Evolutionary conservation across 2,888 invertebrate species (phyloP), one percentile per base, ranked within the genome.

Genomic region (Dryomyza anilis): DNA sequence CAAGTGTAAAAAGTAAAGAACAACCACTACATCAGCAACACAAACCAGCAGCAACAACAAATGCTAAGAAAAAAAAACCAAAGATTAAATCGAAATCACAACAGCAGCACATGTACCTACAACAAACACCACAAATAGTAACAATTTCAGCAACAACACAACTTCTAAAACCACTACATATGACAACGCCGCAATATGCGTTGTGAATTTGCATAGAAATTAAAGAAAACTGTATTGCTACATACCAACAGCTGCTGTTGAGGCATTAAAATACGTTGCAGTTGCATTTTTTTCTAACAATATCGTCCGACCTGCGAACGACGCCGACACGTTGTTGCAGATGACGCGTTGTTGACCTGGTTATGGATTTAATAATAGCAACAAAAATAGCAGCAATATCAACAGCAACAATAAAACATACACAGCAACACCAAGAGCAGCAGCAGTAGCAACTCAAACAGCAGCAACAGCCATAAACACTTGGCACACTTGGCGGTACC

Each of bases 341-440:
- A n/a, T n/a, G n/a, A n/a, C n/a, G n/a, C n/a, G 36, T 56, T 39
- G 39, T 56, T 56, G 56, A 56, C 56, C 56, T 8, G 56, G 36
- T 39, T 56, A 23, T 56, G 56, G 36, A 16, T 16, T 52, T 52
- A 52, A 27, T 52, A 29, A 16, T 27, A 57, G 29, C 23, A 45
- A 23, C 14, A 48, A 23, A 7, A 48, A 48, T 14, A 48, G 23
- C 19, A 7, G n/a, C 50, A 25, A 19, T 14, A 50, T 4, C 50
- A n/a, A 50, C 25, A 27, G 25, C 27, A 4, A 52, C 27, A 52
- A 12, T n/a, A n/a, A n/a, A n/a, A n/a, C n/a, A n/a, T n/a, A n/a
- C n/a, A n/a, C 29, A 23, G 16, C 29, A 14, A 12, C 50, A 25
- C 3, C 29, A 2, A 16, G 16, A 50, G n/a, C 27, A 57, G n/a